Base-by-base conservation (phyloP, 2,797 vertebrate species). In the Eidolon dupreanum region DNA sequence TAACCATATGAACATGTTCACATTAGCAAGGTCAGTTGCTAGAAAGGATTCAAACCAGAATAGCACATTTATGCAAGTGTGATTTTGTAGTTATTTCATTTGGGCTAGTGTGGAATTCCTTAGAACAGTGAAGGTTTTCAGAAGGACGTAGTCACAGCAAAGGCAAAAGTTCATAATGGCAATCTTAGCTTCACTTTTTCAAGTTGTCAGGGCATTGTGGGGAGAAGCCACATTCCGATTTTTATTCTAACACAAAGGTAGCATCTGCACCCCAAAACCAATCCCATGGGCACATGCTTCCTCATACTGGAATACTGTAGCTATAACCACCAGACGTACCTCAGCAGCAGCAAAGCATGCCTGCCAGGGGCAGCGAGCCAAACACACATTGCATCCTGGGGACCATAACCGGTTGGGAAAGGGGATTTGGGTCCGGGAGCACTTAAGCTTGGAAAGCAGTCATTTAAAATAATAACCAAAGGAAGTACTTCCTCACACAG, bases 1-100 rank as follows among this genome's bases (percentile, higher is more conserved):
- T 98, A 98, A 97, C 96, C 95, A 97, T 97, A 97, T 96, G 96
- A 98, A 98, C 97, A 98, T 97, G 94, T 96, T 98, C 92, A 65
- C 97, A 97, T 98, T 98, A 98, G 82, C 95, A 98, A 98, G 98
- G 98, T 98, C 98, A 98, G 86, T 90, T 66, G 0, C 95, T 95
- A 95, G 96, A 90, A 98, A 97, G 96, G 93, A 97, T 96, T 91
- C 94, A 97, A 94, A 93, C 89, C 0, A 0, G 82, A 97, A 97
- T 41, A 97, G 90, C 46, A 57, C 73, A 90, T 95, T 98, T 97
- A 97, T 4, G 38, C 93, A 97, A 94, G 88, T 97, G 94, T 97
- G 93, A 96, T 95, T 96, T 51, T 96, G 65, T 73, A 97, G 90
- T 96, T 93, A 90, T 84, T 87, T 49, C 96, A 96, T 96, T 86